Evolutionary conservation across 2,113 vertebrate genomes (phyloP).

Genomic region (Phrynosoma blainvillii): DNA sequence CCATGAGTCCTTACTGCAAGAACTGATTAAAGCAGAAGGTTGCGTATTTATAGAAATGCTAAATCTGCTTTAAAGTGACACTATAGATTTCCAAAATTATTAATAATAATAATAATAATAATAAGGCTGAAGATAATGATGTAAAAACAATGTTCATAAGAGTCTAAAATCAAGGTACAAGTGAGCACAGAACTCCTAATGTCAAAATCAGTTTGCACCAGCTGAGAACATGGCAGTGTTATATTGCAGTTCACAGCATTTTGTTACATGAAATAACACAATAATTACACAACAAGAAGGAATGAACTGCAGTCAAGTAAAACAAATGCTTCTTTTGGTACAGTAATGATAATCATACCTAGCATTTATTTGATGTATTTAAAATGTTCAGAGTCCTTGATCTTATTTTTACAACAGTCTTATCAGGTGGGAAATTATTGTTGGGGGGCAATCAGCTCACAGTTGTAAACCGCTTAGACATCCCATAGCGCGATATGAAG

Average conservation of each 20-base stretch:
- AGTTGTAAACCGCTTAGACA: too few species aligned
- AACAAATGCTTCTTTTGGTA: background rate
- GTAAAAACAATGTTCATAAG: background rate
- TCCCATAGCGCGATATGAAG: too few species aligned
- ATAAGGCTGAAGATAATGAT: background rate
- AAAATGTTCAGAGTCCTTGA: background rate
- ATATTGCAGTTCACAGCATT: background rate
- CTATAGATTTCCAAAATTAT: background rate
- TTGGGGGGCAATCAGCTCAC: too few species aligned
- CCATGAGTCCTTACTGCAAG: constrained; percentile 44
- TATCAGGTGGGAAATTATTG: background rate
- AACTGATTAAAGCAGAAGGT: constrained; percentile 44
- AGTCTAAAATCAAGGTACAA: background rate
- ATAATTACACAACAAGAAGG: background rate
- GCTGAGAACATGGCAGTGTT: background rate
- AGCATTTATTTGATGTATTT: background rate
- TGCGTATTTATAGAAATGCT: constrained; percentile 25
- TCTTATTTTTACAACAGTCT: background rate
- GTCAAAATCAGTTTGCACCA: background rate
- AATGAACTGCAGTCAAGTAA: background rate
- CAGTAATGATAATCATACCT: background rate
- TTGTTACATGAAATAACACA: constrained; percentile 11
- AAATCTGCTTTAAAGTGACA: constrained; percentile 11
- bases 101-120: background rate
- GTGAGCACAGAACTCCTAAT: background rate